Conservation (phyloP, 1,140 invertebrate genomes). For the Arctopsyche grandis region DNA sequence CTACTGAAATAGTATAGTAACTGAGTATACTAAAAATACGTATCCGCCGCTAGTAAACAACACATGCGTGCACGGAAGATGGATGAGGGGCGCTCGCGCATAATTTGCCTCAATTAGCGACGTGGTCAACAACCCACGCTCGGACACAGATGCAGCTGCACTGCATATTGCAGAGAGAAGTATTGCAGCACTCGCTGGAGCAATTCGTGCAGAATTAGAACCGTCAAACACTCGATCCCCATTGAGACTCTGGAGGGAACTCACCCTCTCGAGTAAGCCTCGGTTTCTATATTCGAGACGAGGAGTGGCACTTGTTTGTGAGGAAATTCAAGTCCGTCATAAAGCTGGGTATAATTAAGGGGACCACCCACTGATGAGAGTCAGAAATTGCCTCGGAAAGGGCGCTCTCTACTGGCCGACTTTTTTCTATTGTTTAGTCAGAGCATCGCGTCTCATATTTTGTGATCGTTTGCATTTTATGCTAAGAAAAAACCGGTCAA, state of each 20-base stretch:
- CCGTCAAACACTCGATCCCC: neutral
- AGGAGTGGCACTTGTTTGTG: neutral
- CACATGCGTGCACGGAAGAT: constrained; percentile 6
- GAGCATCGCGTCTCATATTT: too few relatives aligned
- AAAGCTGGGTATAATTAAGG: too few relatives aligned
- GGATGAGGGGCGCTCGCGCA: neutral
- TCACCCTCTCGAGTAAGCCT: neutral
- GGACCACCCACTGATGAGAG: too few relatives aligned
- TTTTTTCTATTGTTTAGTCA: too few relatives aligned
- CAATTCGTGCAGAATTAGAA: too few relatives aligned
- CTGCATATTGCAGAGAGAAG: neutral
- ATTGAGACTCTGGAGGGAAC: too few relatives aligned
- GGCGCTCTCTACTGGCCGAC: too few relatives aligned
- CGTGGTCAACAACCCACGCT: constrained; percentile 35
- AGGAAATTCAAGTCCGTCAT: too few relatives aligned
- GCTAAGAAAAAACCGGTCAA: too few relatives aligned
- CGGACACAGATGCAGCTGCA: neutral
- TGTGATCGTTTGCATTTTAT: too few relatives aligned
- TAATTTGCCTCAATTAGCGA: constrained; percentile 37
- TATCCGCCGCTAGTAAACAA: constrained; percentile 13
- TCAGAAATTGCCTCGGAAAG: too few relatives aligned
- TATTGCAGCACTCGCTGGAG: neutral
- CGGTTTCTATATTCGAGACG: neutral
- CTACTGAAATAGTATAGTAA: constrained; percentile 15
- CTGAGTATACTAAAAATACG: constrained; percentile 4